Percentiles rank a stretch among this genome's conserved stretches.
Evolutionary conservation across 2,113 vertebrate species (phyloP).

Genomic region (Baryphthengus martii): DNA sequence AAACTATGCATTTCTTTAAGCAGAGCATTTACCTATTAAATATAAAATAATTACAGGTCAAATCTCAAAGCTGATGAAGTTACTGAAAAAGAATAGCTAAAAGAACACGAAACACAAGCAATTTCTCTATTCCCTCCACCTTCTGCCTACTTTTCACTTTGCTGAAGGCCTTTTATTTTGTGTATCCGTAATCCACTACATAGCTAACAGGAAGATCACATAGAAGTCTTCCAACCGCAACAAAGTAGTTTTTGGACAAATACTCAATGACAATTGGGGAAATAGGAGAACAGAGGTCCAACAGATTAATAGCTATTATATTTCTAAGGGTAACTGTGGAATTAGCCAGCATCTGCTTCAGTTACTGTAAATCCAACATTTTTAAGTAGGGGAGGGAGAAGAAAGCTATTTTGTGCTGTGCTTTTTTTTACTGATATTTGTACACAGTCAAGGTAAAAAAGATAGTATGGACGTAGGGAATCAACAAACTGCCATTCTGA

Average conservation of each 20-base stretch:
- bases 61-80: not conserved
- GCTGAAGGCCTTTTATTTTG: not conserved
- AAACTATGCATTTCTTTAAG: not conserved
- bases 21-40: not conserved
- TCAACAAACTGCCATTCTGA: not conserved
- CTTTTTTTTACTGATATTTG: not conserved
- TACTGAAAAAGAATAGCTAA: not conserved
- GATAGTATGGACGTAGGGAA: not conserved
- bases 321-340: not conserved
- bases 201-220: not conserved
- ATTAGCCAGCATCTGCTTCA: not conserved
- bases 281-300: not conserved
- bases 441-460: not conserved
- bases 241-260: not conserved
- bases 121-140: not conserved
- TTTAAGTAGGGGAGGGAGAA: not conserved
- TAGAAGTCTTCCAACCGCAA: not conserved
- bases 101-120: not conserved
- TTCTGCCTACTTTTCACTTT: not conserved
- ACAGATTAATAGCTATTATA: not conserved
- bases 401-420: not conserved
- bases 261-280: not conserved
- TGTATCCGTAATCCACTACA: not conserved
- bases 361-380: not conserved
- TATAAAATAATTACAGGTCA: not conserved